Evolutionary conservation across 2,113 vertebrate species (phyloP).

Genomic region (Clarias batrachus): DNA sequence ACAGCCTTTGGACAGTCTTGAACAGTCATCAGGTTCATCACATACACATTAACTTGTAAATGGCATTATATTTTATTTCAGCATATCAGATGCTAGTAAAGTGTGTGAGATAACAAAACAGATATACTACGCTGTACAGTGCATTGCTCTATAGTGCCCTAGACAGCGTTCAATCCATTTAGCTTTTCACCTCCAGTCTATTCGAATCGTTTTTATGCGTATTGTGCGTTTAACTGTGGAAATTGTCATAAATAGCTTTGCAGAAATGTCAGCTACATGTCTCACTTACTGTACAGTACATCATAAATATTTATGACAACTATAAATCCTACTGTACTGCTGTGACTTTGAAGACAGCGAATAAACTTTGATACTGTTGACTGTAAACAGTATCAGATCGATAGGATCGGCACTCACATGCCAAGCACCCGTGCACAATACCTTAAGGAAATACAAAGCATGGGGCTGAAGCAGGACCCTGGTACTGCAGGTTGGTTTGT

Average conservation of each 20-base stretch:
- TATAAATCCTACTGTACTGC: conserved; percentile 20
- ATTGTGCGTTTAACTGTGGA: too few relatives aligned
- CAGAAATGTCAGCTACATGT: too few relatives aligned
- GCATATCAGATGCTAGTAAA: not conserved
- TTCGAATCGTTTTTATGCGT: too few relatives aligned
- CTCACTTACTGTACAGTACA: conserved; percentile 9
- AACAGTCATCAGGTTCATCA: not conserved
- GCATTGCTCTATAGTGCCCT: not conserved
- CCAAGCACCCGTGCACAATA: conserved; percentile 17
- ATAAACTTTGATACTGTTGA: conserved; percentile 18
- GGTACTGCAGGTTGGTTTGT: not conserved
- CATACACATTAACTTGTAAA: not conserved
- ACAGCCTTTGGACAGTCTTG: not conserved
- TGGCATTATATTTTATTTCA: not conserved
- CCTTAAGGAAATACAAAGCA: conserved; percentile 4
- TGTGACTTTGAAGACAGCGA: not conserved
- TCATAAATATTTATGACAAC: conserved; percentile 30
- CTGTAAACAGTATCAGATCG: conserved; percentile 34
- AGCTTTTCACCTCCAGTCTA: not conserved
- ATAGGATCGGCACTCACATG: conserved; percentile 12
- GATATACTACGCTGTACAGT: not conserved
- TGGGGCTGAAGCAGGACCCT: not conserved
- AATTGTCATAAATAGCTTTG: too few relatives aligned
- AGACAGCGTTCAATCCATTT: not conserved
- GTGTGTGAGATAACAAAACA: not conserved